phyloP scores from a whole-genome alignment of 2,113 vertebrate species.

The Entelurus aequoreus region DNA sequence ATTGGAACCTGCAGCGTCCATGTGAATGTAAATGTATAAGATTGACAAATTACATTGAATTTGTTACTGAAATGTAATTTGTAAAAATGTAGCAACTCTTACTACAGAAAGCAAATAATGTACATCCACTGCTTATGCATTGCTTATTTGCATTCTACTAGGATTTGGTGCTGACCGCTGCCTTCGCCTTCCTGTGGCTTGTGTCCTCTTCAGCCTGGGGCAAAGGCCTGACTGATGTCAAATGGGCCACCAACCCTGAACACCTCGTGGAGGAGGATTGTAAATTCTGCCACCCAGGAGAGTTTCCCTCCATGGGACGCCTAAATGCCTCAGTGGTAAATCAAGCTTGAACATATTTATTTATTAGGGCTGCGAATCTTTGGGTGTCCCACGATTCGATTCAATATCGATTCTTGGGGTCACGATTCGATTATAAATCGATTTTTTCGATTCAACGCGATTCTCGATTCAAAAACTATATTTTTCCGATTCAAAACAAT shows the following conservation, averaged over 20 bases:
- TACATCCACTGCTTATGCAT: not conserved
- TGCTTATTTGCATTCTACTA: conserved; percentile 32
- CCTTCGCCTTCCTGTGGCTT: conserved; percentile 91
- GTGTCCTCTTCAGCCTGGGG: conserved; percentile 92
- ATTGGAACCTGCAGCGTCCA: no score
- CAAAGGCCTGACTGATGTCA: conserved; percentile 86
- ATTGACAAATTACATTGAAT: no score
- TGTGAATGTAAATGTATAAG: no score
- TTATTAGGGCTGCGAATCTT: no score
- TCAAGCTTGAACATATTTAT: not conserved
- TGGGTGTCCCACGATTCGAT: no score
- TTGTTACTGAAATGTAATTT: no score
- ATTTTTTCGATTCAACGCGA: no score
- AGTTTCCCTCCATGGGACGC: conserved; percentile 80
- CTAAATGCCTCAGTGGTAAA: conserved; percentile 94
- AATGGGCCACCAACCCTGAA: conserved; percentile 74
- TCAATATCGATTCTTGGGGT: no score
- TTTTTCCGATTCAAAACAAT: no score
- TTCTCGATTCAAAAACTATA: no score
- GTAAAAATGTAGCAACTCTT: no score
- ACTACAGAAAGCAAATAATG: not conserved
- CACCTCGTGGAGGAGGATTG: conserved; percentile 61
- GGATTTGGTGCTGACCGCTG: conserved; percentile 86
- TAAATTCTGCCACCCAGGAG: conserved; percentile 54
- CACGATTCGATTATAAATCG: no score